These are phyloP conservation scores for Chironomus riparius DNA, from an alignment of 2,888 invertebrate species.

Conservation along the genomic window DNA sequence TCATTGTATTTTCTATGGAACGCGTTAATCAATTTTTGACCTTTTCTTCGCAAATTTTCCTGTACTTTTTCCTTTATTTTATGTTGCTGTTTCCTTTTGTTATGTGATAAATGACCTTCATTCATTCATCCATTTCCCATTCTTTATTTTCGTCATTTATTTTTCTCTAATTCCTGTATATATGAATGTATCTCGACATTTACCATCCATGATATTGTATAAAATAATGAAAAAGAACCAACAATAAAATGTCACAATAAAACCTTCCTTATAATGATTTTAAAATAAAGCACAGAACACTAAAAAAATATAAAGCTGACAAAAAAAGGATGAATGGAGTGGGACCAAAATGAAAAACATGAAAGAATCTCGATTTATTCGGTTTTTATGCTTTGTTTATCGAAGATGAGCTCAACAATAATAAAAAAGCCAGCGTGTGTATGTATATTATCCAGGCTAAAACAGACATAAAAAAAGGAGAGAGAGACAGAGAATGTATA, in stretches of 20 bases:
- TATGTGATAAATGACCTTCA: neutral
- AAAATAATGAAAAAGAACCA: too few species aligned
- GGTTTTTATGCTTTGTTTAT: constrained; percentile 5
- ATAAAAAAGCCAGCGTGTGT: too few species aligned
- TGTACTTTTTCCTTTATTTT: neutral
- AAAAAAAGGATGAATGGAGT: neutral
- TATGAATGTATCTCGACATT: neutral
- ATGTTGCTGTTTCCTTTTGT: neutral
- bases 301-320: neutral
- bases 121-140: neutral
- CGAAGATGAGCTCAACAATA: neutral
- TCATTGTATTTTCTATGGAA: too few species aligned
- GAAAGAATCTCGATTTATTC: neutral
- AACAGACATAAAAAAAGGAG: neutral
- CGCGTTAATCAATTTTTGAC: too few species aligned
- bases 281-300: neutral
- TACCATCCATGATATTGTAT: neutral
- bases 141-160: too few species aligned
- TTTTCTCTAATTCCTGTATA: neutral
- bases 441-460: neutral
- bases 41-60: neutral
- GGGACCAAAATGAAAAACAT: too few species aligned
- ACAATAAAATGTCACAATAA: too few species aligned
- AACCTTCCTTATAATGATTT: neutral
- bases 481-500: too few species aligned